Evolutionary conservation across 2,113 vertebrate species (phyloP).

Genomic region (Orthonyx spaldingii): DNA sequence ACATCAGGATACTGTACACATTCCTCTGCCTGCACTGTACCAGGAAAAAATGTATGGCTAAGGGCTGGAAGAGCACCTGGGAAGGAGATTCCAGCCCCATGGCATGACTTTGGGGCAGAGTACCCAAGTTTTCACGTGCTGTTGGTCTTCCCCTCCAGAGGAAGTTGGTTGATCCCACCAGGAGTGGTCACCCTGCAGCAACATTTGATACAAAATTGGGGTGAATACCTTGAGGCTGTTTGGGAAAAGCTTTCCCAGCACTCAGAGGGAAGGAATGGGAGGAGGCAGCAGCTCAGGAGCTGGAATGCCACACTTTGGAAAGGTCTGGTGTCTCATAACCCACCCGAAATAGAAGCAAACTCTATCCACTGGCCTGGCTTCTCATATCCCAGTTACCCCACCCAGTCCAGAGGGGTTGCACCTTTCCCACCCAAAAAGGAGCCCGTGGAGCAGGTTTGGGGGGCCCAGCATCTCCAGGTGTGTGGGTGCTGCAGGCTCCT

Average conservation of each 20-base stretch:
- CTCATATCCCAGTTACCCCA: background rate
- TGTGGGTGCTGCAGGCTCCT: background rate
- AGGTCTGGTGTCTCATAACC: slow-evolving; percentile 14
- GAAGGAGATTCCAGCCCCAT: fast-evolving
- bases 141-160: background rate
- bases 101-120: fast-evolving
- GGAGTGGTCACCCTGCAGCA: background rate
- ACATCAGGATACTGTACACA: slow-evolving; percentile 4
- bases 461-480: background rate
- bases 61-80: background rate
- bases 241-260: background rate
- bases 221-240: background rate
- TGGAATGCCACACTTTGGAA: background rate
- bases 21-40: slow-evolving; percentile 11
- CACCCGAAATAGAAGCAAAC: slow-evolving; percentile 27
- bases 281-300: background rate
- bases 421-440: background rate
- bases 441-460: background rate
- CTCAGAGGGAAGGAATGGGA: background rate
- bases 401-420: background rate
- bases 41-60: background rate
- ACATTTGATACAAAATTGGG: fast-evolving
- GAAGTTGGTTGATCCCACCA: background rate
- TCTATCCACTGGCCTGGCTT: background rate
- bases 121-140: fast-evolving